Evolutionary conservation across 2,888 invertebrate genomes (phyloP), one percentile per base, ranked within the genome.

Genomic region (Exocentrus adspersus): DNA sequence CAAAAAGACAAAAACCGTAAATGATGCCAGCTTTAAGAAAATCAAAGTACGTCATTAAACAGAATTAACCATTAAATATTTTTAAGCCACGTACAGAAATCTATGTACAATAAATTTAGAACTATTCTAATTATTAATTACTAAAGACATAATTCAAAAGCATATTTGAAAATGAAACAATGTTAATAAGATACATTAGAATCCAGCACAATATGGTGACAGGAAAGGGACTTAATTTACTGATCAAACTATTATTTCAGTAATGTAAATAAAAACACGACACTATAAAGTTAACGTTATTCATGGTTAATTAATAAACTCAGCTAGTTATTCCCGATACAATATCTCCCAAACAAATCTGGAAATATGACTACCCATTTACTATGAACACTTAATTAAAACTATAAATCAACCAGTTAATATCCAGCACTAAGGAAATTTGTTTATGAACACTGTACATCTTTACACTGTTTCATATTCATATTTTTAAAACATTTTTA

Each of bases 41-140:
- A 48, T 1, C 16, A 28, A 48, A 28, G 6, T 28, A 48, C 28
- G 16, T 24, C 12, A 48, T 14, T 21, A 48, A n/a, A 17, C 28
- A 48, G 2, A 48, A 16, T 48, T n/a, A n/a, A n/a, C n/a, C 14
- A 10, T 48, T 28, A 16, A 48, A 48, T 37, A 28, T 46, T 24
- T 46, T 7, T 48, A 43, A 54, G 54, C 54, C 54, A 54, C 43
- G 28, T 54, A 54, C 42, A 54, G 20, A 43, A 9, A 12, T 48
- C 53, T 54, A 53, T 53, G 54, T 54, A 54, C 54, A 54, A 24
- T 43, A 54, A 54, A 14, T 54, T 54, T 16, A 54, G 42, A 43
- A 17, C 54, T 43, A 54, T 28, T 16, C 50, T 50, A 54, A 16
- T 48, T n/a, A 37, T 6, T 10, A 48, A 48, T 24, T 24, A 17